Evolutionary conservation across 2,888 invertebrate genomes (phyloP).

Genomic region (Drosophila emarginata): DNA sequence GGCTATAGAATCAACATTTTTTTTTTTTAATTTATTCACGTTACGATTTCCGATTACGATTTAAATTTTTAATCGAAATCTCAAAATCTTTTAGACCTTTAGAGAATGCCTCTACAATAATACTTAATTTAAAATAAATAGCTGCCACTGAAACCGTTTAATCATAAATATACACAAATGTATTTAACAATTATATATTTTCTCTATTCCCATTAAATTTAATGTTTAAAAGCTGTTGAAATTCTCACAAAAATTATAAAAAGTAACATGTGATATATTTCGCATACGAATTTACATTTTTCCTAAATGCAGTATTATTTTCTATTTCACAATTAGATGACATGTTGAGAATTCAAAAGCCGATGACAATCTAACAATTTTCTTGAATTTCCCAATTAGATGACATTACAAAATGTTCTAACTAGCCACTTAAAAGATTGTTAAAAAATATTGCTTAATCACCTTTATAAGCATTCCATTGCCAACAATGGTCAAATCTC

Average conservation of each 20-base stretch:
- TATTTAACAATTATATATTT: no score
- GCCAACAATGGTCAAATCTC: constrained; percentile 7
- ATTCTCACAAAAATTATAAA: neutral
- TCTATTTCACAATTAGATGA: neutral
- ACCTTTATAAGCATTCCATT: constrained; percentile 11
- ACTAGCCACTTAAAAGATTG: constrained; percentile 3
- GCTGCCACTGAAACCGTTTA: no score
- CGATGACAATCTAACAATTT: neutral
- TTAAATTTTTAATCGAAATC: no score
- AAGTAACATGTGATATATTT: neutral
- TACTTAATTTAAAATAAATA: no score
- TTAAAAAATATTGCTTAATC: constrained; percentile 18
- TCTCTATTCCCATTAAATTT: no score
- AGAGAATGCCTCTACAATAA: no score
- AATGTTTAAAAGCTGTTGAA: neutral
- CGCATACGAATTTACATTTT: neutral
- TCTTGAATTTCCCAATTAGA: neutral
- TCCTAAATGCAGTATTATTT: neutral
- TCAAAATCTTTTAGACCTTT: no score
- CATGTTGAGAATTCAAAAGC: neutral
- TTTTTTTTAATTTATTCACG: no score
- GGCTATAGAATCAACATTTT: neutral
- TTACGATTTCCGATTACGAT: no score
- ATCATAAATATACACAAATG: no score
- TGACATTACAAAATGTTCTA: constrained; percentile 23